Evolutionary conservation across 2,113 vertebrate genomes (phyloP).

Genomic region (Panthera leo): DNA sequence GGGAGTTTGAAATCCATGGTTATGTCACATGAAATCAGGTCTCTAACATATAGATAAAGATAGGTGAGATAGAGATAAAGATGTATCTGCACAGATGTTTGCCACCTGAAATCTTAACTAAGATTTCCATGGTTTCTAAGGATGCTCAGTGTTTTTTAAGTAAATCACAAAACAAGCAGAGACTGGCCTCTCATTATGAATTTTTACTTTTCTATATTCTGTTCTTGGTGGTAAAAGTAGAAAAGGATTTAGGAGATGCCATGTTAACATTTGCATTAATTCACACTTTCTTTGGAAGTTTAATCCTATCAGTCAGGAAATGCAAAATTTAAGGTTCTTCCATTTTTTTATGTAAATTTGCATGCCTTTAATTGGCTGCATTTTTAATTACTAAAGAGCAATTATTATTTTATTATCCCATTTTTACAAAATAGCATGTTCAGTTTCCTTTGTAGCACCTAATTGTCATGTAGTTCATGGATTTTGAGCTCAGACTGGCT

Average conservation of each 20-base stretch:
- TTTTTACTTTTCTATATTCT: constrained; percentile 80
- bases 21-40: background rate
- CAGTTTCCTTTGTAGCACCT: constrained; percentile 1
- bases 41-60: background rate
- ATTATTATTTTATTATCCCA: constrained; percentile 59
- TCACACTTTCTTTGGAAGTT: constrained; percentile 77
- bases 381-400: constrained; percentile 69
- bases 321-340: constrained; percentile 73
- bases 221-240: constrained; percentile 76
- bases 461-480: background rate
- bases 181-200: constrained; percentile 68
- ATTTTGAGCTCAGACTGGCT: constrained; percentile 48
- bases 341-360: constrained; percentile 66
- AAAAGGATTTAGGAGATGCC: constrained; percentile 78
- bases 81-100: background rate
- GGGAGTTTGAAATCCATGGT: background rate
- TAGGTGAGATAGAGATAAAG: background rate
- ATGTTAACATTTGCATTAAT: constrained; percentile 80
- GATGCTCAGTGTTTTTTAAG: constrained; percentile 55
- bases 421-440: constrained; percentile 47
- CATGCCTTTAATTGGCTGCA: constrained; percentile 67
- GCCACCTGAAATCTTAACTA: constrained; percentile 47
- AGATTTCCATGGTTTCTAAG: constrained; percentile 52
- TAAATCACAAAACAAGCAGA: constrained; percentile 62
- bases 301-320: constrained; percentile 77